A percentile compares a stretch with the other conserved stretches of the same genome.
These are phyloP conservation scores for Stigmatopora argus DNA, from an alignment of 2,113 vertebrate species.

Conservation along the genomic window DNA sequence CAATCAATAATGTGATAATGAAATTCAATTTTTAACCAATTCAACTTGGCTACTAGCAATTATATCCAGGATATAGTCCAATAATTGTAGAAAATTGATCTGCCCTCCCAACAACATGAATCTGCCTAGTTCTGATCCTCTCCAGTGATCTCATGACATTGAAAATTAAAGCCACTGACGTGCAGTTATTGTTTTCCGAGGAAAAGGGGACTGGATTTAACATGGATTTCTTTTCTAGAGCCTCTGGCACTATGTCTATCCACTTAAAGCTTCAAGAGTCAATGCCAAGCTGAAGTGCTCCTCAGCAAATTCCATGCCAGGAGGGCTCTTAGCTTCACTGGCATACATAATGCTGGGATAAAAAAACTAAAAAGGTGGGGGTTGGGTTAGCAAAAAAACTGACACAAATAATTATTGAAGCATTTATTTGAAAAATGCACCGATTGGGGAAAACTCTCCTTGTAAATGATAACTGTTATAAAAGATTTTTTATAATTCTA, in stretches of 20 bases:
- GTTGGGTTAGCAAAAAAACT: not conserved
- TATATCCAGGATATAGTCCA: not conserved
- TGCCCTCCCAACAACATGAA: not conserved
- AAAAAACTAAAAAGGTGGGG: not conserved
- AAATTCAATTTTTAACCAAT: not conserved
- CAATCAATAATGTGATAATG: not conserved
- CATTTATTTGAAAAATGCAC: not conserved
- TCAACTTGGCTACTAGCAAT: not conserved
- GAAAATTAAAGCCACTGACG: slow-evolving; percentile 3
- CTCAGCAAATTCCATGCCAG: slow-evolving; percentile 1
- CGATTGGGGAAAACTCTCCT: not conserved
- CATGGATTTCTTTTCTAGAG: slow-evolving; percentile 1
- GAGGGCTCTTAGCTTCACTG: not conserved
- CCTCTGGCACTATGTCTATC: slow-evolving; percentile 3
- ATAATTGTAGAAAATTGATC: not conserved
- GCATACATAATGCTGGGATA: not conserved
- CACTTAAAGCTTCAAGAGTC: not conserved
- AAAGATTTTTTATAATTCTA: not conserved
- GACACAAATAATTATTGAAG: not conserved
- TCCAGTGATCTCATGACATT: slow-evolving; percentile 8
- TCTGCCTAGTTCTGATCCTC: not conserved
- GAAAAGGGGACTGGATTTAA: not conserved
- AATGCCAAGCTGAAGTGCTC: slow-evolving; percentile 6
- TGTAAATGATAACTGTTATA: not conserved
- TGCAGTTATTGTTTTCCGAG: slow-evolving; percentile 3